A percentile compares a stretch with the other conserved stretches of the same genome.
phyloP scores from a whole-genome alignment of 2,113 vertebrate genomes.

The Copsychus sechellarum region DNA sequence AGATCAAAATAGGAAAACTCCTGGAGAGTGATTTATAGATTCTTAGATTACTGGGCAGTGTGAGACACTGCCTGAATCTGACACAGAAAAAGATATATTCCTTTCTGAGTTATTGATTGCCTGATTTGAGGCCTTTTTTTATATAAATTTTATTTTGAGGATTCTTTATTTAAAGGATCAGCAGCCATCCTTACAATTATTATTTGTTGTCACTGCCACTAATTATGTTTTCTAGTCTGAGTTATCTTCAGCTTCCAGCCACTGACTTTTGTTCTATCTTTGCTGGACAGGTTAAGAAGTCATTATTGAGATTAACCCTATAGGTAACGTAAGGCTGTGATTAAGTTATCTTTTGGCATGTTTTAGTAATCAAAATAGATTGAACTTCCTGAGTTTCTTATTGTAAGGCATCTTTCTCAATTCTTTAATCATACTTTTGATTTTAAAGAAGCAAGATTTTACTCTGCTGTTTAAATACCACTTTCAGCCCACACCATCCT shows the following conservation, averaged over 20 bases:
- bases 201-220: neutral
- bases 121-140: neutral
- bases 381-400: neutral
- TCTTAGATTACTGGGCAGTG: neutral
- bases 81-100: neutral
- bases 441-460: neutral
- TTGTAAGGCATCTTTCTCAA: neutral
- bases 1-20: conserved; percentile 35
- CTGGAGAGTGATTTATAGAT: neutral
- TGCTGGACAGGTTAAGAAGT: neutral
- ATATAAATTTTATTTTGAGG: neutral
- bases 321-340: neutral
- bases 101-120: neutral
- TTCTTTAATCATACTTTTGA: neutral
- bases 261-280: neutral
- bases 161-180: neutral
- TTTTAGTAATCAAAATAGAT: neutral
- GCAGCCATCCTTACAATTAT: neutral
- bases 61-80: neutral
- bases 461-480: neutral
- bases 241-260: conserved; percentile 12
- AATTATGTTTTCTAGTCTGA: neutral
- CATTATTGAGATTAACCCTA: neutral
- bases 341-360: neutral
- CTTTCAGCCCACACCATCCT: neutral